Evolutionary conservation across 1,140 invertebrate species (phyloP), one percentile per base, ranked within the genome.

Genomic region (Drosophila kikkawai): DNA sequence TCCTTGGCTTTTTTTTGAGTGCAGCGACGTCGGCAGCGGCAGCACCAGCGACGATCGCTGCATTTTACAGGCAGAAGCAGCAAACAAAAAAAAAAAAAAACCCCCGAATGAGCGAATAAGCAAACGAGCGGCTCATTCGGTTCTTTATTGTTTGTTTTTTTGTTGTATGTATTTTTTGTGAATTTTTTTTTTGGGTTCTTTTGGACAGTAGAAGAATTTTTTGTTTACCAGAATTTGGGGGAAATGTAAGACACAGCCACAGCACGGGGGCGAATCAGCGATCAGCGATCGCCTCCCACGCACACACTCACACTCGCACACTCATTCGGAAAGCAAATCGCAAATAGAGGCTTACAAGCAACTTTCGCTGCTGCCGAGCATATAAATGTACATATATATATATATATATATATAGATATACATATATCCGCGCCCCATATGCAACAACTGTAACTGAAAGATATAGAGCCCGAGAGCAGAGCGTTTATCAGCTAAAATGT

Each of bases 1-100:
- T 81, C 78, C 65, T 81, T 80, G 41, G 75, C 59, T 34, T 32
- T 51, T 50, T 51, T 73, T 77, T 64, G 63, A 82, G 79, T 82
- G 80, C 80, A 82, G 80, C 74, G 80, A 73, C 79, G 78, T 22
- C 51, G 44, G 13, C 63, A n/a, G 71, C 61, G n/a, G 36, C 51
- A 29, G 74, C 55, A 36, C n/a, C 51, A 13, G 75, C 60, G 19
- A 19, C 34, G 44, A 67, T 69, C 66, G 58, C 67, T 70, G 75
- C 69, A 73, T 22, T 73, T 73, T 73, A 70, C 61, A 64, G 29
- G 63, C 61, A 29, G 26, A 29, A 29, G 26, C 26, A 29, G 26
- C 63, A 36, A 73, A 66, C 39, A 74, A 44, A 42, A 39, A 26
- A 29, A 57, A 11, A 37, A 41, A 32, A 41, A 13, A 4, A 4